phyloP scores from a whole-genome alignment of 2,113 vertebrate genomes.

The Dicrurus megarhynchus region DNA sequence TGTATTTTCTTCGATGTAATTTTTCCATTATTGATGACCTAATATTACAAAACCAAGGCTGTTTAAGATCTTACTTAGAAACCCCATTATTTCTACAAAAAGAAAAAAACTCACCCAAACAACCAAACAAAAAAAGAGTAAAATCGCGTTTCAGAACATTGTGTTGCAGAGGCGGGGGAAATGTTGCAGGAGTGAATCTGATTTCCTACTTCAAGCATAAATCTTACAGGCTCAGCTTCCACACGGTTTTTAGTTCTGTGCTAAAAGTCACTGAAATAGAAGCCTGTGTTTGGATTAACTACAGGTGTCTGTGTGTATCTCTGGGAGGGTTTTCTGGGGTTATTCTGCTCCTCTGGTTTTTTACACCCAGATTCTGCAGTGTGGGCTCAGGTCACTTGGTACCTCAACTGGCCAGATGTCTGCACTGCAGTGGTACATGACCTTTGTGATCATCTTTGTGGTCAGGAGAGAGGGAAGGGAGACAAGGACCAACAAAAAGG shows the following conservation, averaged over 20 bases:
- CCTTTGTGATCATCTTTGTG: neutral
- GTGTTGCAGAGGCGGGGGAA: neutral
- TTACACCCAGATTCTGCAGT: rapidly evolving
- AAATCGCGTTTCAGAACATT: neutral
- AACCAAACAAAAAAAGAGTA: neutral
- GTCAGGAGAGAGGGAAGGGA: neutral
- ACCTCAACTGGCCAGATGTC: neutral
- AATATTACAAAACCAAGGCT: neutral
- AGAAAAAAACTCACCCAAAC: neutral
- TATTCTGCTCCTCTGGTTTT: neutral
- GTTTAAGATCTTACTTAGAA: neutral
- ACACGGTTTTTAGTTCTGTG: neutral
- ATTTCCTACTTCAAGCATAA: neutral
- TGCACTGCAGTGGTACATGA: neutral
- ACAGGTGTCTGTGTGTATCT: neutral
- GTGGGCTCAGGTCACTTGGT: neutral
- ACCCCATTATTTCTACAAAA: neutral
- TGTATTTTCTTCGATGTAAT: constrained; percentile 5
- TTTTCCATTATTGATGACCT: constrained; percentile 23
- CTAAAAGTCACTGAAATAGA: neutral
- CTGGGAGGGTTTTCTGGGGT: neutral
- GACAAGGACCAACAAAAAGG: neutral
- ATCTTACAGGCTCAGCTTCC: neutral
- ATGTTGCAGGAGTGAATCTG: neutral
- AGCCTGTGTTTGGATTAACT: neutral